These are phyloP conservation scores for Solea senegalensis DNA, from an alignment of 2,113 vertebrate genomes.

Conservation along the genomic window DNA sequence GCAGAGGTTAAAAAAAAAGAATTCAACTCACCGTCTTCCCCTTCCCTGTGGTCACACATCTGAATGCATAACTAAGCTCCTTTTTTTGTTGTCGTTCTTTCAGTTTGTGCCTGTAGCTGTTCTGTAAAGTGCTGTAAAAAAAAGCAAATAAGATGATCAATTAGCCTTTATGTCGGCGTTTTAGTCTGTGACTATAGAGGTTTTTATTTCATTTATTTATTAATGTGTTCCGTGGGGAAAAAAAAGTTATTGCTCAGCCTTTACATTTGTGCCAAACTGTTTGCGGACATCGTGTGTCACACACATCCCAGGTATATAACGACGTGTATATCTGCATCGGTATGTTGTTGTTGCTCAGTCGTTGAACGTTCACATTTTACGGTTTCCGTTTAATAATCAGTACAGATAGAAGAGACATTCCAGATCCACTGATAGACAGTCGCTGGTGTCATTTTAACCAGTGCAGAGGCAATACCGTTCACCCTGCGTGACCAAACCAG, in stretches of 20 bases:
- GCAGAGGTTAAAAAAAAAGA: constrained; percentile 15
- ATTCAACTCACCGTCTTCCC: constrained; percentile 37
- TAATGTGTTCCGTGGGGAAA: constrained; percentile 53
- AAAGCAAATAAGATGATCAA: constrained; percentile 69
- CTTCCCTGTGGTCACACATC: constrained; percentile 49
- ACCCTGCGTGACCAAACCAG: constrained; percentile 39
- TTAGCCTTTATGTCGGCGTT: constrained; percentile 73
- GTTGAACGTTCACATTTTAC: constrained; percentile 40
- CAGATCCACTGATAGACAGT: constrained; percentile 39
- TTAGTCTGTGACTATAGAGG: constrained; percentile 77
- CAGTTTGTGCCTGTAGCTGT: constrained; percentile 79
- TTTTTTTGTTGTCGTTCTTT: constrained; percentile 47
- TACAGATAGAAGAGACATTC: constrained; percentile 46
- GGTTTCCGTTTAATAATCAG: constrained; percentile 22
- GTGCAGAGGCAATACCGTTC: constrained; percentile 54
- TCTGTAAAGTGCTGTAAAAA: constrained; percentile 77
- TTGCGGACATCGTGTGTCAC: constrained; percentile 73
- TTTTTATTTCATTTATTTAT: constrained; percentile 69
- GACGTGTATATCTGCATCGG: constrained; percentile 66
- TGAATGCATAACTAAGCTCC: constrained; percentile 43
- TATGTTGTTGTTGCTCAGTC: constrained; percentile 56
- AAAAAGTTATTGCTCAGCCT: constrained; percentile 69
- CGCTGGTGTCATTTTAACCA: constrained; percentile 54
- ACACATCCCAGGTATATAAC: constrained; percentile 52
- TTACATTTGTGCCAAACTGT: constrained; percentile 84